These are phyloP conservation scores for Synodontis membranacea DNA, from an alignment of 2,113 vertebrate genomes.

Conservation along the genomic window DNA sequence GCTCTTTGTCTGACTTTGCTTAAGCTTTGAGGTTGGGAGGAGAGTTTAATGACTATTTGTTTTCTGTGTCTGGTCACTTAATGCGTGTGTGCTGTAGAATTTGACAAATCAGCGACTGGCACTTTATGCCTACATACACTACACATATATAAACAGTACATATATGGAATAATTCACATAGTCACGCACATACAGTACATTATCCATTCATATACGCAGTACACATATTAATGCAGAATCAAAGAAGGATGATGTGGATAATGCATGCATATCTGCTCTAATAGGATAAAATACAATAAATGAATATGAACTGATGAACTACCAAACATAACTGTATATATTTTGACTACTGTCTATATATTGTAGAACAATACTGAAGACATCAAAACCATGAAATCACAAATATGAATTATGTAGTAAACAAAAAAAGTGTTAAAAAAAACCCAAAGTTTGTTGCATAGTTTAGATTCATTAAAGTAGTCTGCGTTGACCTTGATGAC, in stretches of 20 bases:
- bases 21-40: not conserved
- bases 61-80: slow-evolving; percentile 16
- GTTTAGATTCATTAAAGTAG: no score
- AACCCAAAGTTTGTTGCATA: no score
- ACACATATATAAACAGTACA: not conserved
- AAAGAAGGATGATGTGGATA: not conserved
- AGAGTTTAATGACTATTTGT: slow-evolving; percentile 24
- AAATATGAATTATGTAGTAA: no score
- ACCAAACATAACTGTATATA: no score
- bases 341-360: no score
- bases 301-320: not conserved
- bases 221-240: not conserved
- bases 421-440: no score
- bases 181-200: not conserved
- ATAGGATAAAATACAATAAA: not conserved
- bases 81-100: not conserved
- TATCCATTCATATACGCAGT: not conserved
- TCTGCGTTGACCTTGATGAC: no score
- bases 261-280: not conserved
- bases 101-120: not conserved
- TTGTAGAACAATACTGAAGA: no score
- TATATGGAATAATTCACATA: not conserved
- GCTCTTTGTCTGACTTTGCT: slow-evolving; percentile 32
- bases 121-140: not conserved
- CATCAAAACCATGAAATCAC: no score